Conservation (phyloP, 2,888 invertebrate genomes). For the Drepanosiphum platanoidis region DNA sequence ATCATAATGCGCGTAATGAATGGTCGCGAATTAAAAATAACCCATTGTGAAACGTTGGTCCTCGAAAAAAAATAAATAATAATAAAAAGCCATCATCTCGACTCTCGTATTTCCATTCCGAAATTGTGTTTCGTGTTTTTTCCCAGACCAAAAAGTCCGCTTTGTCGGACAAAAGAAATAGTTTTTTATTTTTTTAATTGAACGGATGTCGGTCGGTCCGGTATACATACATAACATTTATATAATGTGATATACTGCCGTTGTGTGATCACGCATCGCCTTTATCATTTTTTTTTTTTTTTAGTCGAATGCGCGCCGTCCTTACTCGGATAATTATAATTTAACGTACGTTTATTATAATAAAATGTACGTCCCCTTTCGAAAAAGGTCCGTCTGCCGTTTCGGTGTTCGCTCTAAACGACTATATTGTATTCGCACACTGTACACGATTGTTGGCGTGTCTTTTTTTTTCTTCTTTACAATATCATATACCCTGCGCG, state of each 20-base stretch:
- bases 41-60: neutral
- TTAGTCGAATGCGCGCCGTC: neutral
- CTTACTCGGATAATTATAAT: neutral
- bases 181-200: neutral
- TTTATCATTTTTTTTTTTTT: neutral
- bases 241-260: neutral
- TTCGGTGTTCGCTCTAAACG: neutral
- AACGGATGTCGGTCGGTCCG: no score
- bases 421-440: neutral
- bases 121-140: neutral
- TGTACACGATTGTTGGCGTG: neutral
- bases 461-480: neutral
- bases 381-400: neutral
- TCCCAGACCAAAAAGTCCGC: neutral
- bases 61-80: no score
- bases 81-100: neutral
- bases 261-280: neutral
- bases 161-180: neutral
- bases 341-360: no score
- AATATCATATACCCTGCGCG: neutral
- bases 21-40: neutral
- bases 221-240: neutral
- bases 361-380: no score
- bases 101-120: neutral
- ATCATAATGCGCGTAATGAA: no score